A percentile compares a stretch with the other conserved stretches of the same genome.
Conservation (phyloP, 2,797 vertebrate species). For the Falco columbarius region DNA sequence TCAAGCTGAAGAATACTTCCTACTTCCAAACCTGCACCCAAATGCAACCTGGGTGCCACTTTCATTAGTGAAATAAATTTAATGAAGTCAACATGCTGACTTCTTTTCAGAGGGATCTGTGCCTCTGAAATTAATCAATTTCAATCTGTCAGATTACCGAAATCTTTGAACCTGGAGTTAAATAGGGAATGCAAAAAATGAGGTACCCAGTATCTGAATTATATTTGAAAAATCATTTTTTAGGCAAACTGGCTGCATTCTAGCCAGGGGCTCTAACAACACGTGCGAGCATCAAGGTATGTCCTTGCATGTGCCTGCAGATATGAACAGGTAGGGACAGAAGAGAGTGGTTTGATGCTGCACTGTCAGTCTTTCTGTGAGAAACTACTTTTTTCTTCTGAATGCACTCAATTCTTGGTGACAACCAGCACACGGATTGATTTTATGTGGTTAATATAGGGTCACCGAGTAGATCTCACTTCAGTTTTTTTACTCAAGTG, state of each 20-base stretch:
- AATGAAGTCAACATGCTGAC: background rate
- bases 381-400: background rate
- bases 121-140: too few species aligned
- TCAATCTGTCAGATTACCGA: too few species aligned
- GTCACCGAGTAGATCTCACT: background rate
- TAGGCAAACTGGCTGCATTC: background rate
- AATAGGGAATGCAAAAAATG: background rate
- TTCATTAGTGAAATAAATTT: background rate
- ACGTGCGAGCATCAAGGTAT: fast-evolving
- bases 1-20: background rate
- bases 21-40: background rate
- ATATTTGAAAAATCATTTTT: background rate
- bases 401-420: background rate
- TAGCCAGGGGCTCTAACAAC: background rate
- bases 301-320: background rate
- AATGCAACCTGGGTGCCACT: background rate
- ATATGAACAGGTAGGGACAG: background rate
- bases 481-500: background rate
- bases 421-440: background rate
- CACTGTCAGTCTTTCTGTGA: background rate
- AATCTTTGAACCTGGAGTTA: background rate
- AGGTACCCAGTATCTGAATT: background rate
- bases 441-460: background rate
- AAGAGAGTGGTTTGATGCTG: background rate
- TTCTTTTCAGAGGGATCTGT: background rate